A percentile compares a stretch with the other conserved stretches of the same genome.
Conservation (phyloP, 2,888 invertebrate genomes). For the Oligia latruncula region DNA sequence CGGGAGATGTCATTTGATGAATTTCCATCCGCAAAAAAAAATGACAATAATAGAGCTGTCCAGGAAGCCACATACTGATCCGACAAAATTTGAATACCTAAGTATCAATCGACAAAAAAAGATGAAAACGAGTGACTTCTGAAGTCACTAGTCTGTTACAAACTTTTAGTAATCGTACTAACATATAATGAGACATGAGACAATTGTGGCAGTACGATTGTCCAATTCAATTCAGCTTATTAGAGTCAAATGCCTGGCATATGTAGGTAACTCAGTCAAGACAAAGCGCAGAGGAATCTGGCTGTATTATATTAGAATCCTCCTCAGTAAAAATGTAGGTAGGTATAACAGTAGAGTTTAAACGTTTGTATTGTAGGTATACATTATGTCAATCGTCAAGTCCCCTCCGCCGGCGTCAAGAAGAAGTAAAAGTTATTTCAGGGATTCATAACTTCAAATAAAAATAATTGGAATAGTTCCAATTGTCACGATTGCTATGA, state of each 20-base stretch:
- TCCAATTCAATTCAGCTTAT: constrained; percentile 20
- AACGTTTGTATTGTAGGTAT: constrained; percentile 1
- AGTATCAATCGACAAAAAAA: neutral
- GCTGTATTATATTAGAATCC: neutral
- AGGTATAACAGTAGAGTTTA: neutral
- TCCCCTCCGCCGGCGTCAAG: constrained; percentile 12
- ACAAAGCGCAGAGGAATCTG: neutral
- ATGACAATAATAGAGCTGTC: no score
- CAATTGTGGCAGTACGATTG: neutral
- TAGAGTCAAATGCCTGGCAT: neutral
- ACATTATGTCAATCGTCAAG: constrained; percentile 38
- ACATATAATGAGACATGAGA: neutral
- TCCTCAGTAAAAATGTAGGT: neutral
- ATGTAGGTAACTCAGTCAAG: neutral
- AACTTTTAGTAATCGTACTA: neutral
- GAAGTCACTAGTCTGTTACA: neutral
- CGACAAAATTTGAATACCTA: neutral
- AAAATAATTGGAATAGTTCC: constrained; percentile 51
- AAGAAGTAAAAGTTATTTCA: constrained; percentile 51
- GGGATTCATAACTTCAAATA: constrained; percentile 48
- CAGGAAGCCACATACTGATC: no score
- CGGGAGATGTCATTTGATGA: no score
- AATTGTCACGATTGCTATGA: constrained; percentile 48
- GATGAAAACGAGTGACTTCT: neutral
- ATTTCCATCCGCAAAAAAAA: no score